phyloP scores from a whole-genome alignment of 2,797 vertebrate genomes.

The Channa striata region DNA sequence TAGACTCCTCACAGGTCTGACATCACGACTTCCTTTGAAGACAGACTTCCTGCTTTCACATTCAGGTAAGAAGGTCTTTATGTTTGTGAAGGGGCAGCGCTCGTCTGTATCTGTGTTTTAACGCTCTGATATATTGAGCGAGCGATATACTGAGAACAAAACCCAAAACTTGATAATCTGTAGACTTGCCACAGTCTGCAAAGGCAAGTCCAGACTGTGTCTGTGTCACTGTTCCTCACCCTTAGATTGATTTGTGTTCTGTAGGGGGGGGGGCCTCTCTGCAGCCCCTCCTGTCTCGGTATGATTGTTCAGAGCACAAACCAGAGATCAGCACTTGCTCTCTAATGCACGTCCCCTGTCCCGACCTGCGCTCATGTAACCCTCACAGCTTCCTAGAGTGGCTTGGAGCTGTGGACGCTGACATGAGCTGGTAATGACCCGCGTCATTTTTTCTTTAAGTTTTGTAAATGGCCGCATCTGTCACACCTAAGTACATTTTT shows the following conservation, averaged over 20 bases:
- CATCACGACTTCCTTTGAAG: conserved; percentile 86
- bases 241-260: conserved; percentile 5
- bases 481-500: conserved; percentile 16
- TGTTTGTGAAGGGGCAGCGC: too few species aligned
- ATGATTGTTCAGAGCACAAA: conserved; percentile 82
- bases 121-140: too few species aligned
- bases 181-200: too few species aligned
- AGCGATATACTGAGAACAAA: too few species aligned
- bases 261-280: conserved; percentile 75
- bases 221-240: not conserved
- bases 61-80: conserved; percentile 81
- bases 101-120: too few species aligned
- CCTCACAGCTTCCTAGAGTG: conserved; percentile 89
- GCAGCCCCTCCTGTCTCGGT: conserved; percentile 85
- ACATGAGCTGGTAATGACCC: conserved; percentile 78
- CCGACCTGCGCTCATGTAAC: conserved; percentile 83
- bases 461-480: not conserved
- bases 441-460: not conserved
- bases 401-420: conserved; percentile 88
- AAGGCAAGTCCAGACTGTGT: too few species aligned
- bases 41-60: conserved; percentile 90
- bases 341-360: conserved; percentile 82
- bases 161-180: too few species aligned
- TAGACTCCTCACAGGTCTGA: conserved; percentile 87
- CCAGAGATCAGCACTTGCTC: conserved; percentile 77